Evolutionary conservation across 2,888 invertebrate species (phyloP), one percentile per base, ranked within the genome.

Genomic region (Lycaena phlaeas): DNA sequence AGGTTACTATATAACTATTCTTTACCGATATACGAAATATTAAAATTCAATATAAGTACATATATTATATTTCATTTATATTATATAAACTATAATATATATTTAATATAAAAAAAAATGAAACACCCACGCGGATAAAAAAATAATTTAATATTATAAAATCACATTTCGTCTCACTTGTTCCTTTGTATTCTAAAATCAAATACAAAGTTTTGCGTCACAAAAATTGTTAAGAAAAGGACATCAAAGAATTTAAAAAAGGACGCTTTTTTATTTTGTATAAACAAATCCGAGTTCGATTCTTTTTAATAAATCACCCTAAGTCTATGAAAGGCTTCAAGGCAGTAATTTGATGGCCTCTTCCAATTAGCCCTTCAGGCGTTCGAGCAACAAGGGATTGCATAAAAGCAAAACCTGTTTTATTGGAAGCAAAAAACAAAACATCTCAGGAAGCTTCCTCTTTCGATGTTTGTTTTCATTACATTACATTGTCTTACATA

Each of bases 281-380:
- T 28, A 49, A 48, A 52, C 42, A 48, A 48, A 48, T 47, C 44
- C 53, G 49, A 38, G 51, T 46, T 51, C 40, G 51, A 48, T 51
- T 55, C 52, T 57, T 59, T 55, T 25, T 54, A 64, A 60, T 60
- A 61, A 66, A 66, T 64, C 61, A 53, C 53, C 50, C 43, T 46
- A 57, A 58, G 59, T 59, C 59, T 46, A 56, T 56, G 58, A 57
- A 64, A 52, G 56, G 56, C 55, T 57, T 51, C 52, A 36, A 45
- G 53, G 52, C 52, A 51, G 68, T 63, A 73, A 69, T 68, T 64
- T 56, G 63, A 70, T 66, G 63, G 59, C 53, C 58, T 59, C 57
- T 63, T 58, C 58, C 61, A 68, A 71, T 64, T 63, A 61, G 57
- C 61, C 64, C 63, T 57, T 45, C 40, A 56, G 60, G 59, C 55